Percentiles rank a stretch among this genome's conserved stretches.
These are phyloP conservation scores for Dyspetes luteomarginatus DNA, from an alignment of 2,888 invertebrate genomes.

Conservation along the genomic window DNA sequence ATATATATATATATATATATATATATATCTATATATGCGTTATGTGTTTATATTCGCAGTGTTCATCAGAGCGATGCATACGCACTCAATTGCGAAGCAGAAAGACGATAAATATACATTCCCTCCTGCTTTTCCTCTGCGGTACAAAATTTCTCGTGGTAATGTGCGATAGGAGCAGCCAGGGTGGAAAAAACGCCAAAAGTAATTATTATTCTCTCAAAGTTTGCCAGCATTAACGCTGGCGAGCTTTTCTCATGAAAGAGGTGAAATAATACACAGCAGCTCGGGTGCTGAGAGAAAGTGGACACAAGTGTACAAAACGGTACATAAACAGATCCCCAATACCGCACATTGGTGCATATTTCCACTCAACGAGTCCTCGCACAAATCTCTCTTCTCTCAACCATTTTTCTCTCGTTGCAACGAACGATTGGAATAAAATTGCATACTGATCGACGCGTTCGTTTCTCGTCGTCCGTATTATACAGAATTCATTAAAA, in stretches of 20 bases:
- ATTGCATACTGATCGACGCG: background rate
- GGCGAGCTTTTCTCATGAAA: background rate
- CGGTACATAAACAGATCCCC: background rate
- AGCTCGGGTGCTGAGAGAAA: background rate
- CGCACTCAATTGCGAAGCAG: background rate
- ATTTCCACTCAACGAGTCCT: background rate
- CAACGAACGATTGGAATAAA: background rate
- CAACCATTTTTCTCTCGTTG: background rate
- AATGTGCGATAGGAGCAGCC: slow-evolving; percentile 34
- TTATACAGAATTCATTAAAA: too few species aligned
- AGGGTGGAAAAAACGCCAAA: background rate
- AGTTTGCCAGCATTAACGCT: background rate
- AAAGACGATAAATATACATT: background rate
- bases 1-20: too few species aligned
- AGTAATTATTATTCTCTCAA: slow-evolving; percentile 31
- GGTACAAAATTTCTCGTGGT: slow-evolving; percentile 21
- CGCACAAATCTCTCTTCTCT: background rate
- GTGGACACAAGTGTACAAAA: background rate
- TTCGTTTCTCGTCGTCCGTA: too few species aligned
- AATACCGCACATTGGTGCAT: background rate
- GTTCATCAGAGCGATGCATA: background rate
- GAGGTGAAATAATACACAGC: background rate
- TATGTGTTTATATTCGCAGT: background rate
- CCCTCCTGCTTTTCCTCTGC: background rate
- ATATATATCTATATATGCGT: too few species aligned